A percentile compares a stretch with the other conserved stretches of the same genome.
Evolutionary conservation across 1,140 invertebrate species (phyloP).

Genomic region (Archivesica marissinica): DNA sequence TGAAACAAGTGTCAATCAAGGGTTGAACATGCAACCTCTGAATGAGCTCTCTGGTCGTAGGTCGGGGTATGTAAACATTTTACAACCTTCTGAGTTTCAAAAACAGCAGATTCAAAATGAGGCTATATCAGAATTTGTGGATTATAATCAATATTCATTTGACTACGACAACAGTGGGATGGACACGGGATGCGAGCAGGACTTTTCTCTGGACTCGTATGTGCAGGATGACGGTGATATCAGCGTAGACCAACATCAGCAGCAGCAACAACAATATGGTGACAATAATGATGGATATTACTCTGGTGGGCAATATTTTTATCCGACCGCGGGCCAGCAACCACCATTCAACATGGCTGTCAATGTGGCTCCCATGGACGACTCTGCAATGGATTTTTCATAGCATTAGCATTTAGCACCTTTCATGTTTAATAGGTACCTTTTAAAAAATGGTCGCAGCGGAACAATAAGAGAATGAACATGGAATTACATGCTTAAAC

Average conservation of each 20-base stretch:
- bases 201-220: conserved; percentile 18
- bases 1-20: conserved; percentile 29
- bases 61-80: conserved; percentile 28
- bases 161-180: conserved; percentile 30
- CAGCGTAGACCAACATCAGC: neutral
- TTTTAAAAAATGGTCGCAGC: too few species aligned
- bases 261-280: neutral
- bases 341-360: conserved; percentile 16
- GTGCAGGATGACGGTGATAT: neutral
- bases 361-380: neutral
- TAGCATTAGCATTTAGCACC: conserved; percentile 18
- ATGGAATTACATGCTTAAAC: too few species aligned
- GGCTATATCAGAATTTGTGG: conserved; percentile 19
- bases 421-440: too few species aligned
- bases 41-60: conserved; percentile 18
- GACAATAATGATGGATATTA: conserved; percentile 6
- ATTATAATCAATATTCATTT: conserved; percentile 28
- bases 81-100: conserved; percentile 11
- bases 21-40: neutral
- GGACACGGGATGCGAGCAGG: conserved; percentile 24
- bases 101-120: conserved; percentile 34
- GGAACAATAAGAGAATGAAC: too few species aligned
- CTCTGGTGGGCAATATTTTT: conserved; percentile 6
- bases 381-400: conserved; percentile 45
- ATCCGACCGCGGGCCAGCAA: neutral